Percentiles rank a stretch among this genome's conserved stretches.
phyloP scores from a whole-genome alignment of 2,113 vertebrate genomes.

The Phylloscopus trochiloides region DNA sequence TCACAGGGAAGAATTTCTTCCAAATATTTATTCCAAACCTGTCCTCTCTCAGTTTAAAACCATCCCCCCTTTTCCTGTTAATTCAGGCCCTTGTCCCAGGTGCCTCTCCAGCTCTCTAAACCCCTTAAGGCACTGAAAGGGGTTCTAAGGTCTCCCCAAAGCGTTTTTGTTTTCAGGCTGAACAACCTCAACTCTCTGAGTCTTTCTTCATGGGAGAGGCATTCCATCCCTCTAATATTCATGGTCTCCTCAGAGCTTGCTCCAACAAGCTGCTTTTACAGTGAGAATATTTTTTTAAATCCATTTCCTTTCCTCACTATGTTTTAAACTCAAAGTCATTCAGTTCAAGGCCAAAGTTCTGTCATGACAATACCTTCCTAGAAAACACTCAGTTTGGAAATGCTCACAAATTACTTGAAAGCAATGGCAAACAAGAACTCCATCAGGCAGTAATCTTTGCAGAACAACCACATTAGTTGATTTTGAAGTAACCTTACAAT shows the following conservation, averaged over 20 bases:
- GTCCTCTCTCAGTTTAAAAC: background rate
- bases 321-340: background rate
- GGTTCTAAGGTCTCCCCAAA: background rate
- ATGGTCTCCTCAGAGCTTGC: background rate
- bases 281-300: background rate
- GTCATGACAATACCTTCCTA: background rate
- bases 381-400: background rate
- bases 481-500: background rate
- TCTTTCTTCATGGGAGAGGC: background rate
- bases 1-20: background rate
- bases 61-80: background rate
- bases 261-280: fast-evolving
- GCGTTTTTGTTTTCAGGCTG: background rate
- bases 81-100: background rate
- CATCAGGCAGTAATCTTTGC: background rate
- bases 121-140: background rate
- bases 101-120: background rate
- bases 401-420: background rate
- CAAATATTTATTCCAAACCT: background rate
- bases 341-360: background rate
- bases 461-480: background rate
- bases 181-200: background rate
- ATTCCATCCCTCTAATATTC: background rate
- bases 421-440: background rate
- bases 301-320: background rate